Base-by-base conservation (phyloP, 2,113 vertebrate genomes). In the Neodontobutis hainanensis region DNA sequence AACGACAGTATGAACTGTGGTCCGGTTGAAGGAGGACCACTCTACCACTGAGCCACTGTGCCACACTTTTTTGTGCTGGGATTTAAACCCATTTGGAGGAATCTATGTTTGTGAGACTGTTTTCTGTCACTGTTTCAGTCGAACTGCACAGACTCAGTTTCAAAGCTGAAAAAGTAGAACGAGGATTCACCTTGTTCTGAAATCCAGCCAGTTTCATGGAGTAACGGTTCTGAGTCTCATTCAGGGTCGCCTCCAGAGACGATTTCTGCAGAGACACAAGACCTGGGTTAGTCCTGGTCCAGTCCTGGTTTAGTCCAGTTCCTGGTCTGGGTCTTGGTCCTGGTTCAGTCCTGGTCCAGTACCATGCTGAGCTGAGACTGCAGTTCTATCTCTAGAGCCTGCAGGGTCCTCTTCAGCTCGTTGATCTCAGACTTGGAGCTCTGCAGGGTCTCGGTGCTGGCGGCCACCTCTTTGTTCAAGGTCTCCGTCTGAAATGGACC, bases 301-400 rank as follows among this genome's bases (percentile, higher is more conserved):
- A 49, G n/a, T 8, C 7, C 8, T 9, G 9, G 50, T 34, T 1
- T 12, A 12, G 8, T 34, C 19, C 10, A 32, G 49, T 51, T n/a
- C 27, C 9, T 51, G 27, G 19, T 27, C 19, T 16, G 6, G 32
- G 8, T 27, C 16, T 7, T 27, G 49, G 1, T 27, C 19, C 19
- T 51, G 27, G 6, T 51, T 9, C 19, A 32, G 19, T 49, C n/a
- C 14, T 49, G 7, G 47, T 15, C 4, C 7, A 11, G 51, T 36
- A 96, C 96, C 94, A 93, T 88, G 73, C 93, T 94, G 48, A 92
- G 73, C 58, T 93, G 91, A 11, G 94, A 91, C 75, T 97, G 94
- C 0, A 95, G 89, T 0, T 96, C 94, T 8, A 95, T 93, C 73
- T 96, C 88, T 87, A 95, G 62, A 46, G 78, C 75, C 83, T 95